Evolutionary conservation across 2,113 vertebrate species (phyloP).

Genomic region (Odocoileus hemionus): DNA sequence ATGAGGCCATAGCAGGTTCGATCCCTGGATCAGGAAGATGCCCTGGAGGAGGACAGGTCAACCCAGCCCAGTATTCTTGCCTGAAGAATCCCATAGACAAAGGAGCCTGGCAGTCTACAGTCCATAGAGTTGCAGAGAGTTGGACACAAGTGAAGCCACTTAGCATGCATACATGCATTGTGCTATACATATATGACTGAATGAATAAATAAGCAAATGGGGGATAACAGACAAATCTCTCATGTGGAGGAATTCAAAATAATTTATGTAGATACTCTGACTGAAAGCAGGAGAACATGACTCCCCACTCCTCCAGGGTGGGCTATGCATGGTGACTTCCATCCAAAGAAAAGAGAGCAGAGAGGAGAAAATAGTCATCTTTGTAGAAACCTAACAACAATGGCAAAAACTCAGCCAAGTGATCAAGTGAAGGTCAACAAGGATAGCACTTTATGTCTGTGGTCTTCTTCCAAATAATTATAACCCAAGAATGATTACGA

Average conservation of each 20-base stretch:
- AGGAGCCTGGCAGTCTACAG: not conserved
- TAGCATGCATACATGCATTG: not conserved
- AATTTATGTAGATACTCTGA: not conserved
- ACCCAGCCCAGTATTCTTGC: not conserved
- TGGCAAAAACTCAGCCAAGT: not conserved
- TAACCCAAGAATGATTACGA: not conserved
- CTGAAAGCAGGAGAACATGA: not conserved
- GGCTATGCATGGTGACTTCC: not conserved
- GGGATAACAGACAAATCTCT: not conserved
- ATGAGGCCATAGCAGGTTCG: not conserved
- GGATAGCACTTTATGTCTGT: not conserved
- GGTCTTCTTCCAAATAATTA: not conserved
- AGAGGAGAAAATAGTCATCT: not conserved
- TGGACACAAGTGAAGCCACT: not conserved
- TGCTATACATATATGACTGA: not conserved
- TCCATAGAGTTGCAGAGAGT: not conserved
- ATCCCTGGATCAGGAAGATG: not conserved
- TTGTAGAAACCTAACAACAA: not conserved
- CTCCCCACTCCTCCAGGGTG: not conserved
- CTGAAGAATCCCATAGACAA: not conserved
- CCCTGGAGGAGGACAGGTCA: not conserved
- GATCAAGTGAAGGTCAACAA: not conserved
- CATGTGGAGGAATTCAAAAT: not conserved
- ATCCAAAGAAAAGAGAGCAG: not conserved
- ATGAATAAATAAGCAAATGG: not conserved